Percentiles rank a stretch among this genome's conserved stretches.
Conservation (phyloP, 2,888 invertebrate genomes). For the Drosophila stalkeri region DNA sequence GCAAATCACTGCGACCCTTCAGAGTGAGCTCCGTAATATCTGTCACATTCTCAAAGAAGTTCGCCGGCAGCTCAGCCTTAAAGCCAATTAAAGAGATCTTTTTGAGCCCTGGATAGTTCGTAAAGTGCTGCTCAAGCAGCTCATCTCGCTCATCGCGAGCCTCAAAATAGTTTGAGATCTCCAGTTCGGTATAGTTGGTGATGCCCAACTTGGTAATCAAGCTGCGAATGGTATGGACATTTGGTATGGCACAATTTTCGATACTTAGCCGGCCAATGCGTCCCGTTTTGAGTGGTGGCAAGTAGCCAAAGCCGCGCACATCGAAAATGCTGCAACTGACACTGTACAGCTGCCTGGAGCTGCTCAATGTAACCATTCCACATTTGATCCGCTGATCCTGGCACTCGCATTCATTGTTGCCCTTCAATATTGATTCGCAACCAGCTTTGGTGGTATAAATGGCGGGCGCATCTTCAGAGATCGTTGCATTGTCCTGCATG, state of each 20-base stretch:
- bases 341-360: constrained; percentile 48
- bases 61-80: constrained; percentile 51
- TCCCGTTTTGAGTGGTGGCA: constrained; percentile 61
- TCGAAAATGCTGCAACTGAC: constrained; percentile 67
- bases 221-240: constrained; percentile 53
- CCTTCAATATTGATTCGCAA: constrained; percentile 60
- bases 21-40: constrained; percentile 55
- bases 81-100: constrained; percentile 57
- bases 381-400: constrained; percentile 69
- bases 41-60: constrained; percentile 56
- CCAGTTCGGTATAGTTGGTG: constrained; percentile 61
- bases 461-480: constrained; percentile 21
- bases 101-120: constrained; percentile 57
- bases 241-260: constrained; percentile 66
- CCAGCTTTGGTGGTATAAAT: constrained; percentile 57
- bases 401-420: constrained; percentile 63
- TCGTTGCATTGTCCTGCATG: constrained; percentile 51
- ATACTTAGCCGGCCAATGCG: constrained; percentile 52
- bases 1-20: constrained; percentile 62
- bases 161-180: constrained; percentile 65
- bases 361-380: constrained; percentile 60
- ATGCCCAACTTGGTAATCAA: constrained; percentile 57
- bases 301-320: constrained; percentile 63
- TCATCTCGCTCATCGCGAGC: constrained; percentile 57
- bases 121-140: constrained; percentile 62